Evolutionary conservation across 1,140 invertebrate genomes (phyloP).

Genomic region (Latrodectus geometricus): DNA sequence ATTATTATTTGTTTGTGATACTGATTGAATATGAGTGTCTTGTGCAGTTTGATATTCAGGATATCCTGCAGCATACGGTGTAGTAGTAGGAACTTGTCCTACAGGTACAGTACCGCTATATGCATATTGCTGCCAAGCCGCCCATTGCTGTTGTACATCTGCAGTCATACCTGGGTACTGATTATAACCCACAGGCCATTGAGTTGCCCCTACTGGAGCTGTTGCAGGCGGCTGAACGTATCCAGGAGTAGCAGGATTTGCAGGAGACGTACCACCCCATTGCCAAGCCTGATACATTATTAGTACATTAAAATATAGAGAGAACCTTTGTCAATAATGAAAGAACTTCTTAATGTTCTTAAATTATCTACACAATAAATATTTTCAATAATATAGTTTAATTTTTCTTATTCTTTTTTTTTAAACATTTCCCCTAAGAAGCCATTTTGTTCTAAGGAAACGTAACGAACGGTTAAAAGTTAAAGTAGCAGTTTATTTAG

Average conservation of each 20-base stretch:
- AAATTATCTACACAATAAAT: background rate
- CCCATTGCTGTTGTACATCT: slow-evolving; percentile 26
- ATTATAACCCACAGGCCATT: slow-evolving; percentile 18
- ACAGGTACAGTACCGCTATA: slow-evolving; percentile 2
- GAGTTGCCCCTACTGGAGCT: background rate
- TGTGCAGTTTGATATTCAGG: slow-evolving; percentile 12
- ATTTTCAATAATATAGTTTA: too few relatives aligned
- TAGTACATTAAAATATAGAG: background rate
- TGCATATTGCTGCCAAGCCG: slow-evolving; percentile 23
- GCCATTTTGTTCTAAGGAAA: background rate
- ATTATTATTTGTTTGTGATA: background rate
- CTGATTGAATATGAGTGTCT: background rate
- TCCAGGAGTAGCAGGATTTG: background rate
- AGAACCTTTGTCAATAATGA: background rate
- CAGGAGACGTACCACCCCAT: slow-evolving; percentile 7
- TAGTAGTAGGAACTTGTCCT: slow-evolving; percentile 1
- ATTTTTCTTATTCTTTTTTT: background rate
- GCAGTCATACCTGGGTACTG: slow-evolving; percentile 7
- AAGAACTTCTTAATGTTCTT: background rate
- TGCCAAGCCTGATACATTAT: slow-evolving; percentile 27
- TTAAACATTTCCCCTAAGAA: background rate
- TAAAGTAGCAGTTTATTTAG: background rate
- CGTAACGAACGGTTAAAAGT: background rate
- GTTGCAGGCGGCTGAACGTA: slow-evolving; percentile 11
- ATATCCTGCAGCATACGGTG: background rate